A percentile compares a stretch with the other conserved stretches of the same genome.
These are phyloP conservation scores for Meriones unguiculatus DNA, from an alignment of 2,113 vertebrate species.

Conservation along the genomic window DNA sequence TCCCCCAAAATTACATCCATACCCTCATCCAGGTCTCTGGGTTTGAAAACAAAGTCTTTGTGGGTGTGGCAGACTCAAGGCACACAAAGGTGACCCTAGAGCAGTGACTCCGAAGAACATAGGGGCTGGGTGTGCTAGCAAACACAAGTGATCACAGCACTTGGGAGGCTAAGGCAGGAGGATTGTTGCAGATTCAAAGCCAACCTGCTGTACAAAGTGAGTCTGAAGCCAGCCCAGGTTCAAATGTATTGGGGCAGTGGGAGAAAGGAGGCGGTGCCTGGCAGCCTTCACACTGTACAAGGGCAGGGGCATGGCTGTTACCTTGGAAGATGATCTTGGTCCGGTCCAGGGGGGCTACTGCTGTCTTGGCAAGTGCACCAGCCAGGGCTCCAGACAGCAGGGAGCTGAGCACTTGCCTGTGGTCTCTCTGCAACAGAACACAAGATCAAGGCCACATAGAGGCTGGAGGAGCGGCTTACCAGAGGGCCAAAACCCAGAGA, in stretches of 20 bases:
- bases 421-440: slow-evolving; percentile 87
- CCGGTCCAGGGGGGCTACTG: slow-evolving; percentile 96
- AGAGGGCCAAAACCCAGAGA: neutral
- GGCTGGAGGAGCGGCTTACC: neutral
- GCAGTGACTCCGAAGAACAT: neutral
- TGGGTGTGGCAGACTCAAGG: neutral
- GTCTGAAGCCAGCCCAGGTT: neutral
- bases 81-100: neutral
- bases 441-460: neutral
- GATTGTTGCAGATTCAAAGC: neutral
- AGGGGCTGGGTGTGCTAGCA: neutral
- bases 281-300: neutral
- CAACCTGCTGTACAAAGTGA: neutral
- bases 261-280: neutral
- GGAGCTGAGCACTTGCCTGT: slow-evolving; percentile 91
- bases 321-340: slow-evolving; percentile 99
- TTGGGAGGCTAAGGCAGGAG: neutral
- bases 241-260: neutral
- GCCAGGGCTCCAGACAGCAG: slow-evolving; percentile 95
- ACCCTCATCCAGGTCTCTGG: neutral
- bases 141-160: neutral
- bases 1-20: neutral
- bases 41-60: neutral
- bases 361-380: slow-evolving; percentile 97
- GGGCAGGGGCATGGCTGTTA: slow-evolving; percentile 50